Evolutionary conservation across 2,113 vertebrate species (phyloP), one percentile per base, ranked within the genome.

Genomic region (Pteronura brasiliensis): DNA sequence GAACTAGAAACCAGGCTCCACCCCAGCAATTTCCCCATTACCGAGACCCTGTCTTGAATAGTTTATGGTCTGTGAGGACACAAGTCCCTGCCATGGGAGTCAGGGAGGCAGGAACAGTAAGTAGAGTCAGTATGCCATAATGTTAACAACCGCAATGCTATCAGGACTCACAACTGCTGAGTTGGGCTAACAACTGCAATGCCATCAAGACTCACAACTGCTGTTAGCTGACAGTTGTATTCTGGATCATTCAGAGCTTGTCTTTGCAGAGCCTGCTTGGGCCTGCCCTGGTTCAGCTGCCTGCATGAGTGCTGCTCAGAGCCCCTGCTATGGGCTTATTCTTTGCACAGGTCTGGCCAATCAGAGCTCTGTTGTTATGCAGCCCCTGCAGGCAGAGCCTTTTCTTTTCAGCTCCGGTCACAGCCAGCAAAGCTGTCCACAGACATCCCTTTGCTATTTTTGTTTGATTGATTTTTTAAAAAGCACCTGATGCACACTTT

Each of bases 291-390:
- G 36, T 65, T 71, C 63, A 59, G 87, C 52, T 65, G 92, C 74
- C 67, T 76, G 61, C 47, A 36, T 49, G 44, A 93, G 25, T 18
- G 0, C 31, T 84, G 93, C 84, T 90, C 69, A 29, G 9, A 76
- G 84, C 85, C 7, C 27, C 88, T 21, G 11, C 59, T 74, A 96
- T 52, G 55, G 96, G 96, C n/a, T 21, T 85, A 27, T 14, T 65
- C 83, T 63, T 80, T 93, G 83, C 76, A 20, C 63, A n/a, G 23
- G 5, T 85, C 84, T 81, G 65, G 76, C 97, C 98, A 97, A 96
- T 98, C 84, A 94, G 80, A 96, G 81, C 71, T 77, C 94, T 96
- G 98, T 98, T 98, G 93, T 96, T 95, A 95, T 0, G 9, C n/a
- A 0, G 18, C 2, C 42, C 71, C 39, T 11, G 23, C 49, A 55